These are phyloP conservation scores for Apus apus DNA, from an alignment of 2,113 vertebrate genomes.

Conservation along the genomic window DNA sequence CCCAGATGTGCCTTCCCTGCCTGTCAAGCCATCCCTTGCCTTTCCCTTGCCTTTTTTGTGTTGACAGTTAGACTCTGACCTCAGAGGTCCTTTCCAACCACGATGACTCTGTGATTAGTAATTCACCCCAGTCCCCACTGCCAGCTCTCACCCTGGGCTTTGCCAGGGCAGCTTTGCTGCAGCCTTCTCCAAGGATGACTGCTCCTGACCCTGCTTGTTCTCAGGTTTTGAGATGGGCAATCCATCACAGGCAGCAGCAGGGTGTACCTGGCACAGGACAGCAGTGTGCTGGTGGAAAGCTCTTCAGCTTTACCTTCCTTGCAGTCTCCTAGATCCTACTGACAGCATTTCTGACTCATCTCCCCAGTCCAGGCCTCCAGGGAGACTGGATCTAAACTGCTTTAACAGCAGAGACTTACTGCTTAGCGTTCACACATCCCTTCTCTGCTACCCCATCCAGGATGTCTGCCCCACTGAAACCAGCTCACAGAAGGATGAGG, in stretches of 20 bases:
- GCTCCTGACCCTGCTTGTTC: not conserved
- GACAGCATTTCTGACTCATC: not conserved
- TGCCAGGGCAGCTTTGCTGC: not conserved
- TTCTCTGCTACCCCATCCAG: not conserved
- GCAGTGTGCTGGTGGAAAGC: not conserved
- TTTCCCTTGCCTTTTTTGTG: not conserved
- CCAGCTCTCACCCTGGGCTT: not conserved
- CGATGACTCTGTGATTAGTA: not conserved
- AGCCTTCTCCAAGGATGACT: not conserved
- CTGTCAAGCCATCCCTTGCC: not conserved
- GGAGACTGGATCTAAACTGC: not conserved
- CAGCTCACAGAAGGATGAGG: not conserved
- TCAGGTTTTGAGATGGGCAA: not conserved
- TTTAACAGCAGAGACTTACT: not conserved
- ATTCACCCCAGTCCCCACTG: accelerated
- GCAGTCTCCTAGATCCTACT: not conserved
- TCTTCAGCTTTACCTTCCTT: not conserved
- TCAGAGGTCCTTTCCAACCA: no score
- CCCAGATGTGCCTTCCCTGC: not conserved
- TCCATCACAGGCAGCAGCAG: not conserved
- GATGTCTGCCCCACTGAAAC: not conserved
- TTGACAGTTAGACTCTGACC: no score
- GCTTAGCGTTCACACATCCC: not conserved
- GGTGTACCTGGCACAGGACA: not conserved
- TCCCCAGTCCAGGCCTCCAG: not conserved